Evolutionary conservation across 2,888 invertebrate genomes (phyloP), one percentile per base, ranked within the genome.

Genomic region (Callimorpha dominula): DNA sequence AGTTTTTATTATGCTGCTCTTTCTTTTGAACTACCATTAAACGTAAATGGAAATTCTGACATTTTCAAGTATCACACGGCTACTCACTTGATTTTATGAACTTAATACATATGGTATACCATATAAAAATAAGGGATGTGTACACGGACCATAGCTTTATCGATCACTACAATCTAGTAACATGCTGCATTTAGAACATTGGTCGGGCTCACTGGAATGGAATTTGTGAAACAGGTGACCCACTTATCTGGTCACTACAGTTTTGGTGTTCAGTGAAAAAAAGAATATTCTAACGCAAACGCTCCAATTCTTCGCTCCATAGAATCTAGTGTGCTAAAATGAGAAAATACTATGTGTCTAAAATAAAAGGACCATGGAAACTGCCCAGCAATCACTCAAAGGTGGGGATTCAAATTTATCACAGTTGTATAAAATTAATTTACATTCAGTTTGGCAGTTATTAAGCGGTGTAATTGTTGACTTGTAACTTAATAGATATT

Each of bases 211-310:
- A 81, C 63, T 84, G 72, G 78, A 78, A 70, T 83, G 83, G 84
- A 84, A 83, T 79, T 79, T 74, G 72, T 78, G 73, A 85, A 83
- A 83, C 77, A 81, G 84, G 84, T 85, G 80, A 83, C 85, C 84
- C 71, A 78, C 42, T 79, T 76, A 85, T 31, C 72, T 75, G 69
- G 60, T 65, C 78, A 64, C 31, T 72, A 75, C 72, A 76, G 72
- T 71, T 78, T 79, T 74, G 49, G 72, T 73, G 65, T 72, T 72
- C 63, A 74, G 68, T 60, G 60, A 60, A 60, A 60, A 17, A 57
- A 31, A 14, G 4, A 31, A 31, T 31, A 14, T 31, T 31, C 60
- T 60, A 60, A 60, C 20, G 31, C 31, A 12, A 60, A 60, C 11
- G 31, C 7, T 60, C 31, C 6, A 31, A 60, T 60, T 31, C 4